Evolutionary conservation across 2,888 invertebrate species (phyloP).

Genomic region (Drosophila tanythrix): DNA sequence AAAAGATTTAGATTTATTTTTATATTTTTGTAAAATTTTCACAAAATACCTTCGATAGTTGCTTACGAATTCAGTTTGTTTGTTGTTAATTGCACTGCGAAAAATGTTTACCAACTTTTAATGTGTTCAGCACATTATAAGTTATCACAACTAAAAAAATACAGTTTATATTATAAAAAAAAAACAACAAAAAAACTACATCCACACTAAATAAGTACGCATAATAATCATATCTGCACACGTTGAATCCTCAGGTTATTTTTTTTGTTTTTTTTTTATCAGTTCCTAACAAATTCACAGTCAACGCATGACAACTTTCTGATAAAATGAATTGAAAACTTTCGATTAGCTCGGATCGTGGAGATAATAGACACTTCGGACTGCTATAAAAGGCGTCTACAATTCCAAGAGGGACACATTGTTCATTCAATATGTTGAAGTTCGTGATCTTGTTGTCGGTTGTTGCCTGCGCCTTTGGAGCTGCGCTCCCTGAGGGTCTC

Average conservation of each 20-base stretch:
- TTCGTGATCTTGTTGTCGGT: constrained; percentile 66
- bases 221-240: neutral
- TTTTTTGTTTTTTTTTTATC: constrained; percentile 7
- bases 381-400: constrained; percentile 38
- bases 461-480: constrained; percentile 62
- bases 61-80: constrained; percentile 37
- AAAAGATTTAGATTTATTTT: neutral
- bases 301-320: neutral
- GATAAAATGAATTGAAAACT: constrained; percentile 27
- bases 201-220: too few species aligned
- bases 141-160: neutral
- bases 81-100: constrained; percentile 6
- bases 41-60: constrained; percentile 1
- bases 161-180: neutral
- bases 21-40: neutral
- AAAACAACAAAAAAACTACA: neutral
- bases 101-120: too few species aligned
- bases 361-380: constrained; percentile 12
- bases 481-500: constrained; percentile 64
- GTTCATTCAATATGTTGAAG: constrained; percentile 67
- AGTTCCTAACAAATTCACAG: neutral
- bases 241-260: neutral
- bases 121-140: neutral
- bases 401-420: constrained; percentile 22
- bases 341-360: constrained; percentile 20